Evolutionary conservation across 2,888 invertebrate species (phyloP).

Genomic region (Macrosiphum euphorbiae): DNA sequence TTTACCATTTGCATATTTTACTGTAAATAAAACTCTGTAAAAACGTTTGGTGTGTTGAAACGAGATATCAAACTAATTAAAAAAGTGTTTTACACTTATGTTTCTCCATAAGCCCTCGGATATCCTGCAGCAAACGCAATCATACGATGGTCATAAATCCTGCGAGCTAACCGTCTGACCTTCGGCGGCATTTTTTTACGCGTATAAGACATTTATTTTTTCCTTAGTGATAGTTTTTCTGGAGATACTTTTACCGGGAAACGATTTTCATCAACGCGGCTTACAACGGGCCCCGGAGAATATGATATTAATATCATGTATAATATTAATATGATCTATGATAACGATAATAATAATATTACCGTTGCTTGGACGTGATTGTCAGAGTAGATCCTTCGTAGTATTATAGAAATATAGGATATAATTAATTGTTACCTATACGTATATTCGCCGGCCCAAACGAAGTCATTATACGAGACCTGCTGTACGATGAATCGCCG

Average conservation of each 20-base stretch:
- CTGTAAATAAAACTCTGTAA: no score
- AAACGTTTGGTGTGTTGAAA: no score
- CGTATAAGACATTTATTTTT: neutral
- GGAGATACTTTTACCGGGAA: neutral
- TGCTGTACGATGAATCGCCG: neutral
- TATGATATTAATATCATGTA: neutral
- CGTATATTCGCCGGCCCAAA: neutral
- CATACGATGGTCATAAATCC: neutral
- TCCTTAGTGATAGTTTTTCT: neutral
- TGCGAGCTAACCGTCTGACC: neutral
- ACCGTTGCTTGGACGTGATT: neutral
- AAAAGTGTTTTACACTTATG: neutral
- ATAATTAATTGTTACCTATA: neutral
- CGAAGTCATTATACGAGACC: neutral
- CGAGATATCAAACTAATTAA: no score
- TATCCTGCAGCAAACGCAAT: neutral
- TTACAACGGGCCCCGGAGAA: neutral
- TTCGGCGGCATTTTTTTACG: neutral
- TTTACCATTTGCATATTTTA: no score
- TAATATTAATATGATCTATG: neutral
- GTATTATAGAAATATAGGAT: neutral
- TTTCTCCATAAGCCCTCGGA: neutral
- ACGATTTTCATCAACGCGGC: no score
- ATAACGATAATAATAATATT: neutral
- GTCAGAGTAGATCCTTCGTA: neutral